phyloP scores from a whole-genome alignment of 2,113 vertebrate genomes.

The Platysteira castanea region DNA sequence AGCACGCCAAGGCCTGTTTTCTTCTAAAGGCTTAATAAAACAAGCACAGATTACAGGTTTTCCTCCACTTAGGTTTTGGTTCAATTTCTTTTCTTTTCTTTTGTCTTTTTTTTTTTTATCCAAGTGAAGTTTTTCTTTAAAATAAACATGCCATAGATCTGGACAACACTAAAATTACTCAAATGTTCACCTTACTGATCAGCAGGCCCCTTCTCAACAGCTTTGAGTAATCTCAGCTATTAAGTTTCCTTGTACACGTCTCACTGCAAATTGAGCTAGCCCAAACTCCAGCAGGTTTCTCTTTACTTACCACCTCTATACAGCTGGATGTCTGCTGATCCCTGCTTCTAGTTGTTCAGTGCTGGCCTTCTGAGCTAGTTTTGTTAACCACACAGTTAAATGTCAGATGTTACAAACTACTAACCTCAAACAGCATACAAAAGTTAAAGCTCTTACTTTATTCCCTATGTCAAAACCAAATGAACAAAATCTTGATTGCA shows the following conservation, averaged over 20 bases:
- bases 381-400: background rate
- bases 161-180: background rate
- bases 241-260: background rate
- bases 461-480: background rate
- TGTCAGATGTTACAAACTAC: background rate
- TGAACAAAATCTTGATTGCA: background rate
- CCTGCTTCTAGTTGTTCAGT: background rate
- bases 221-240: background rate
- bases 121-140: background rate
- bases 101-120: accelerated
- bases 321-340: background rate
- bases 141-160: background rate
- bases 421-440: background rate
- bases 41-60: background rate
- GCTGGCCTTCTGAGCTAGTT: background rate
- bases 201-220: background rate
- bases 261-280: background rate
- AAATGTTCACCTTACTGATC: background rate
- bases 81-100: background rate
- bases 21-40: background rate
- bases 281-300: background rate
- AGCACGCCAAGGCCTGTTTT: background rate
- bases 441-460: background rate
- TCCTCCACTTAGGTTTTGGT: background rate
- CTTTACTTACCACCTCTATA: background rate